phyloP scores from a whole-genome alignment of 2,888 invertebrate genomes.

The Stenurella melanura region DNA sequence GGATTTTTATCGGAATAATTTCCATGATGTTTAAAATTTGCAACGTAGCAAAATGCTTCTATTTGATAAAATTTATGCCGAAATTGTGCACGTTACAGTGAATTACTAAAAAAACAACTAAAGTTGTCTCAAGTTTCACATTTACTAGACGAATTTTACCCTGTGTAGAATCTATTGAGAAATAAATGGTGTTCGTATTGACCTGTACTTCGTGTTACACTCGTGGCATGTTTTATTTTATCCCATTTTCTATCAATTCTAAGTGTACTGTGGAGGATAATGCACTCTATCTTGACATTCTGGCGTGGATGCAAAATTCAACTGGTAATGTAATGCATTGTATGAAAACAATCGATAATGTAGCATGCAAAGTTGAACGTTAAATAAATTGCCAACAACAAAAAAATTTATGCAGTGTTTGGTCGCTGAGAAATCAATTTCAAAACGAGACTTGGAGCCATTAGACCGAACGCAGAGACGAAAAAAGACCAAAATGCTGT shows the following conservation, averaged over 20 bases:
- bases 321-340: background rate
- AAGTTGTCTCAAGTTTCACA: too few relatives aligned
- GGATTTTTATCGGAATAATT: too few relatives aligned
- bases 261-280: constrained; percentile 1
- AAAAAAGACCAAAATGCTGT: too few relatives aligned
- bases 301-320: background rate
- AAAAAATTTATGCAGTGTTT: background rate
- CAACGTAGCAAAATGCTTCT: too few relatives aligned
- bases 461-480: too few relatives aligned
- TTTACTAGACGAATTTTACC: background rate
- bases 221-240: background rate
- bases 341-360: background rate
- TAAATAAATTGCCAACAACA: background rate
- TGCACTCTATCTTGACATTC: background rate
- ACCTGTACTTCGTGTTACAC: background rate
- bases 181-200: background rate
- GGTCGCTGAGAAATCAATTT: constrained; percentile 3
- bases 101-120: too few relatives aligned
- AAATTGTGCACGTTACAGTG: too few relatives aligned
- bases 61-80: too few relatives aligned
- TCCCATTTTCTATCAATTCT: constrained; percentile 1
- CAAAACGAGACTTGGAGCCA: background rate
- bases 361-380: background rate
- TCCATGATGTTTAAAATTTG: too few relatives aligned
- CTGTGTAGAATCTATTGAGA: background rate